Evolutionary conservation across 1,140 invertebrate genomes (phyloP), one percentile per base, ranked within the genome.

Genomic region (Achroia grisella): DNA sequence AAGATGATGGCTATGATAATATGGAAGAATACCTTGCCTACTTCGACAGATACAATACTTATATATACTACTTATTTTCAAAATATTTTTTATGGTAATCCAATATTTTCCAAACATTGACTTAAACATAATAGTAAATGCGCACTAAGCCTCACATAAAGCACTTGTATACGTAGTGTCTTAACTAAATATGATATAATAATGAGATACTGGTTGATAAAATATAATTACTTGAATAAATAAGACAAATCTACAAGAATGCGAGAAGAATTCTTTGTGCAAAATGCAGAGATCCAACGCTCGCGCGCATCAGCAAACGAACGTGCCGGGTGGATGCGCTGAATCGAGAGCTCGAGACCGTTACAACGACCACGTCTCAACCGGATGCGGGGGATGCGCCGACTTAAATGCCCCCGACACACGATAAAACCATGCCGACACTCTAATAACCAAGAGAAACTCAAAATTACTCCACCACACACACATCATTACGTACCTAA

Each of bases 41-140:
- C 2, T 23, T 6, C n/a, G n/a, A n/a, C n/a, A n/a, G 17, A 23
- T 23, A 2, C 6, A 2, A 3, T 23, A 23, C 6, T 23, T 23
- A 3, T 3, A 23, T 6, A 23, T 3, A 23, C 2, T 23, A 23
- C 44, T 56, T 63, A 63, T 63, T 57, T 54, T 59, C 53, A 52
- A 52, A 59, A 59, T 48, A 58, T 40, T 45, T 60, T 44, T 27
- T 23, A 36, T 48, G 34, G 29, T 11, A 34, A 43, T 46, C 13
- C 17, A 43, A 56, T 52, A 50, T 56, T 56, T 57, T 57, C 29
- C 39, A 56, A 58, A 56, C 48, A 61, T 51, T 41, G 44, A 52
- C 50, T 56, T 56, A 65, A 15, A 56, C 40, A 67, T 65, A 66
- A 67, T 75, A 80, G 57, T 83, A 83, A 83, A 83, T 83, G 79